These are phyloP conservation scores for Mnemiopsis leidyi DNA, from an alignment of 37 sponge, comb jelly and placozoan species.

Conservation along the genomic window DNA sequence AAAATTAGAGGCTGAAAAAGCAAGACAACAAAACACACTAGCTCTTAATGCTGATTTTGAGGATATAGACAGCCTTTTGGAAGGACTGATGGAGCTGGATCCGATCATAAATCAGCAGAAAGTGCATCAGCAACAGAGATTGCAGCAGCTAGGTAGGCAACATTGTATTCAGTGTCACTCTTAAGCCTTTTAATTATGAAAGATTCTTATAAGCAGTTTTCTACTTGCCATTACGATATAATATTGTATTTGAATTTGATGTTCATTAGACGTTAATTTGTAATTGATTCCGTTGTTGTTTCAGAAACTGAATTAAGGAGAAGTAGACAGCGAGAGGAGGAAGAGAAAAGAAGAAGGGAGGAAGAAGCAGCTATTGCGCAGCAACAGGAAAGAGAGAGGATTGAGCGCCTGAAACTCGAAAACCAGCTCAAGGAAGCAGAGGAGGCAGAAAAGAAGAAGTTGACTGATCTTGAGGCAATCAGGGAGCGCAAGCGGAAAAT, in stretches of 20 bases:
- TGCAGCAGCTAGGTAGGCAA: constrained; percentile 12
- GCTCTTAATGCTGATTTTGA: neutral
- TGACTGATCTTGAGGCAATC: constrained; percentile 21
- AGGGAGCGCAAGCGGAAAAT: constrained; percentile 46
- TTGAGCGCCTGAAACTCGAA: neutral
- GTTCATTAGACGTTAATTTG: no score
- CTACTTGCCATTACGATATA: no score
- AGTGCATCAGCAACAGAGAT: neutral
- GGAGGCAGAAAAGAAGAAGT: neutral
- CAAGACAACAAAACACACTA: neutral
- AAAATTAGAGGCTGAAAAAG: neutral
- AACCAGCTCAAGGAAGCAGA: neutral
- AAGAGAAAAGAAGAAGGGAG: neutral
- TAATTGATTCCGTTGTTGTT: neutral
- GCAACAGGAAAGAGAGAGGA: neutral
- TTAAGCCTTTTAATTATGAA: no score
- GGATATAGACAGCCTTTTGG: constrained; percentile 53
- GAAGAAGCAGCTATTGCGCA: neutral
- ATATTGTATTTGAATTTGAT: no score
- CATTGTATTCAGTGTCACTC: no score
- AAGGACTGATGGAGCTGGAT: constrained; percentile 29
- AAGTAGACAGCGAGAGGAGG: neutral
- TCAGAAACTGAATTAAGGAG: constrained; percentile 16
- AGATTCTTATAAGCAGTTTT: no score
- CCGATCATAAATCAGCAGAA: constrained; percentile 46